Conservation (phyloP, 2,797 vertebrate genomes). For the Hydrolagus colliei region DNA sequence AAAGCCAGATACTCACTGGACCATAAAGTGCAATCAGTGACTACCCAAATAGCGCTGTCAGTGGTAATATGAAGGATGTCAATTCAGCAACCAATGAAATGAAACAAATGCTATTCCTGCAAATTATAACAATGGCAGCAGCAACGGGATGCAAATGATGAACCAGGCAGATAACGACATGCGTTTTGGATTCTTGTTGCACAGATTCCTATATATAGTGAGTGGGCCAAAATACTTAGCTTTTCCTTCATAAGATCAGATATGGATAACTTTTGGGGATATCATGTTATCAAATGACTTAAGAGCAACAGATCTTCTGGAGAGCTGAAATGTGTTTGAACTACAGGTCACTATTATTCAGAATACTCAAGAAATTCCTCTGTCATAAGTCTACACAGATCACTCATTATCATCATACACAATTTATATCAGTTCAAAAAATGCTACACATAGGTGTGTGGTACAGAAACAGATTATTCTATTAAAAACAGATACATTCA, state of each 20-base stretch:
- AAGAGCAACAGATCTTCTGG: constrained; percentile 54
- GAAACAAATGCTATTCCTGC: constrained; percentile 40
- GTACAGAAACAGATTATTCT: too few species aligned
- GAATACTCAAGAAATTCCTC: constrained; percentile 54
- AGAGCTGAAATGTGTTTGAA: constrained; percentile 57
- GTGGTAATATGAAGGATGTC: constrained; percentile 41
- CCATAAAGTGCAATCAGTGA: constrained; percentile 36
- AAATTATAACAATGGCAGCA: constrained; percentile 31
- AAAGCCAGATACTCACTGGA: background rate
- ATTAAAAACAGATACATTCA: too few species aligned
- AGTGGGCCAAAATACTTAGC: constrained; percentile 46
- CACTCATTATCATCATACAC: constrained; percentile 44
- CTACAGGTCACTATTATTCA: constrained; percentile 55
- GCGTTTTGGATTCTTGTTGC: constrained; percentile 48
- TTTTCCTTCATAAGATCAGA: constrained; percentile 55
- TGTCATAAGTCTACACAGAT: constrained; percentile 54
- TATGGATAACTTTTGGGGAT: constrained; percentile 52
- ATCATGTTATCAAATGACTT: constrained; percentile 61
- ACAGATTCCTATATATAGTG: constrained; percentile 45
- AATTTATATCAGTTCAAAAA: background rate
- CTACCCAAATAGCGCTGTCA: constrained; percentile 42
- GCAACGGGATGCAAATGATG: constrained; percentile 44
- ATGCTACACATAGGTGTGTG: background rate
- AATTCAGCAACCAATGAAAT: constrained; percentile 37
- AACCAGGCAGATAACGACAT: constrained; percentile 50